Conservation (phyloP, 2,888 invertebrate species). For the Mamestra brassicae region DNA sequence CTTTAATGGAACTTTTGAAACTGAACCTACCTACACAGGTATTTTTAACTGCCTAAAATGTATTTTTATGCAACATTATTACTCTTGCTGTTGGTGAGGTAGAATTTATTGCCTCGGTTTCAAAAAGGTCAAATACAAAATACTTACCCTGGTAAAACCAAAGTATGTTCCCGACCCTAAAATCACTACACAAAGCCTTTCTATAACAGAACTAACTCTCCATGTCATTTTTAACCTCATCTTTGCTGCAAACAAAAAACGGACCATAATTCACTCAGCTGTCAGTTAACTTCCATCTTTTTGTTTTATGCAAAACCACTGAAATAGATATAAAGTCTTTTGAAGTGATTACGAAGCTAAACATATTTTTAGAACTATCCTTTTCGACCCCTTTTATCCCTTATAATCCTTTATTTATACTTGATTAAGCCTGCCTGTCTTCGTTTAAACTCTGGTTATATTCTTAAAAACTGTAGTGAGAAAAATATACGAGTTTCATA, state of each 20-base stretch:
- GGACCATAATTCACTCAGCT: conserved; percentile 27
- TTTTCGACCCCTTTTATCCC: conserved; percentile 56
- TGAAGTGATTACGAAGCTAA: conserved; percentile 51
- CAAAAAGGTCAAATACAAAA: not conserved
- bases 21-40: conserved; percentile 40
- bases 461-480: conserved; percentile 27
- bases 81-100: conserved; percentile 18
- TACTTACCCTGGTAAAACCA: not conserved
- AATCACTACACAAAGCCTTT: conserved; percentile 7
- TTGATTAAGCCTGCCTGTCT: conserved; percentile 52
- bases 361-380: conserved; percentile 57
- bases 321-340: conserved; percentile 49
- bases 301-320: conserved; percentile 42
- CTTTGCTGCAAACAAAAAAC: conserved; percentile 8
- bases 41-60: too few species aligned
- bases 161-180: not conserved
- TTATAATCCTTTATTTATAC: conserved; percentile 60
- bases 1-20: conserved; percentile 64
- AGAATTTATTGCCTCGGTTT: conserved; percentile 7
- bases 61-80: conserved; percentile 39
- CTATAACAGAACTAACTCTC: conserved; percentile 10
- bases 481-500: conserved; percentile 20
- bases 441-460: conserved; percentile 32
- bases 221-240: conserved; percentile 19
- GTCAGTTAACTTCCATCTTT: conserved; percentile 29